These are phyloP conservation scores for Corticium candelabrum DNA, from an alignment of 37 sponge, comb jelly and placozoan genomes.

Conservation along the genomic window DNA sequence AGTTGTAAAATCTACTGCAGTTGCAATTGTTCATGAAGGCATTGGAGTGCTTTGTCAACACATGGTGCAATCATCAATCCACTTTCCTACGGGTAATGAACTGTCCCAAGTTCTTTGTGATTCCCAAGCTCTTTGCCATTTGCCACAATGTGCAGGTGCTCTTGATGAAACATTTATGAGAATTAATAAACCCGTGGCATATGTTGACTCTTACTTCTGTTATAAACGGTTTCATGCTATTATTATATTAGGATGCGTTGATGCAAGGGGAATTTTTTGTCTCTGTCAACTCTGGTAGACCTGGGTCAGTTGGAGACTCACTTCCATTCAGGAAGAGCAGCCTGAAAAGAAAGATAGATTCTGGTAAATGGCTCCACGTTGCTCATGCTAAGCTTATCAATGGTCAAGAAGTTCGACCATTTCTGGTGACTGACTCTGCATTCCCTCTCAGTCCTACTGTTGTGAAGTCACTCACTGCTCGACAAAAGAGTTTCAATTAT, in stretches of 20 bases:
- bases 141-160: conserved; percentile 16
- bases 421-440: conserved; percentile 12
- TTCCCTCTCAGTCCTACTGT: background rate
- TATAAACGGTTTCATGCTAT: conserved; percentile 14
- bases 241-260: conserved; percentile 7
- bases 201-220: conserved; percentile 11
- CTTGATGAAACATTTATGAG: conserved; percentile 15
- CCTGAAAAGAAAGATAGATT: background rate
- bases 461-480: conserved; percentile 9
- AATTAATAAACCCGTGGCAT: conserved; percentile 9
- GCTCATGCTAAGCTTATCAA: background rate
- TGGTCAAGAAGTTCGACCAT: background rate
- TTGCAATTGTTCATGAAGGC: background rate
- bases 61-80: conserved; percentile 1
- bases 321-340: background rate
- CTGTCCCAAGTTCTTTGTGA: conserved; percentile 1
- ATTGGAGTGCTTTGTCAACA: background rate
- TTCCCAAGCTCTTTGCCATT: conserved; percentile 1
- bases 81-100: conserved; percentile 6
- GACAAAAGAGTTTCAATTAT: conserved; percentile 12
- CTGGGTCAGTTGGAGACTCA: conserved; percentile 17
- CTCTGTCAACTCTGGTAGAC: conserved; percentile 16
- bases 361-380: background rate
- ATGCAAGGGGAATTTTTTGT: conserved; percentile 17
- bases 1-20: conserved; percentile 8